A percentile compares a stretch with the other conserved stretches of the same genome.
Conservation (phyloP, 1,140 invertebrate genomes). For the Tigriopus japonicus region DNA sequence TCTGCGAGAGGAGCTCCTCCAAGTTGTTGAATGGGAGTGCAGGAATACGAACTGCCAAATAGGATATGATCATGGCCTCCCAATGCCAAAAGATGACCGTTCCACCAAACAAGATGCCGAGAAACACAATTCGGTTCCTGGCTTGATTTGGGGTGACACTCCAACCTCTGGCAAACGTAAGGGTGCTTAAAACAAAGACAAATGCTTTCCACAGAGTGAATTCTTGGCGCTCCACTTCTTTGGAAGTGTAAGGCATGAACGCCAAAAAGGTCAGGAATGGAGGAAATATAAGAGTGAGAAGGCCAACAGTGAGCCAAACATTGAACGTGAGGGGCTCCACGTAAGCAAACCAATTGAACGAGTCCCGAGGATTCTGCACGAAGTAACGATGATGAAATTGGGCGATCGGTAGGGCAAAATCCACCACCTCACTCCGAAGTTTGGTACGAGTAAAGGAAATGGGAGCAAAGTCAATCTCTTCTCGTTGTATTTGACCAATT, state of each 20-base stretch:
- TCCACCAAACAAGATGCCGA: background rate
- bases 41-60: background rate
- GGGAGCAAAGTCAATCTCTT: background rate
- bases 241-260: background rate
- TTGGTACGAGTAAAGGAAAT: background rate
- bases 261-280: background rate
- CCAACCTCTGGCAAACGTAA: background rate
- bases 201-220: background rate
- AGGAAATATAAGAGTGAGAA: background rate
- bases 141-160: background rate
- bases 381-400: background rate
- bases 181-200: background rate
- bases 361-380: background rate
- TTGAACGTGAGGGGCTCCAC: background rate
- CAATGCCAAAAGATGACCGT: background rate
- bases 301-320: background rate
- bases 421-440: background rate
- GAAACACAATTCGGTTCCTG: background rate
- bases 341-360: background rate
- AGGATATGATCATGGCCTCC: constrained; percentile 1
- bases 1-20: background rate
- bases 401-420: background rate
- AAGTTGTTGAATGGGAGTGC: background rate
- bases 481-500: background rate
- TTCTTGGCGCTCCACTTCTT: background rate